A percentile compares a stretch with the other conserved stretches of the same genome.
phyloP scores from a whole-genome alignment of 2,113 vertebrate genomes.

The Cnemophilus loriae region DNA sequence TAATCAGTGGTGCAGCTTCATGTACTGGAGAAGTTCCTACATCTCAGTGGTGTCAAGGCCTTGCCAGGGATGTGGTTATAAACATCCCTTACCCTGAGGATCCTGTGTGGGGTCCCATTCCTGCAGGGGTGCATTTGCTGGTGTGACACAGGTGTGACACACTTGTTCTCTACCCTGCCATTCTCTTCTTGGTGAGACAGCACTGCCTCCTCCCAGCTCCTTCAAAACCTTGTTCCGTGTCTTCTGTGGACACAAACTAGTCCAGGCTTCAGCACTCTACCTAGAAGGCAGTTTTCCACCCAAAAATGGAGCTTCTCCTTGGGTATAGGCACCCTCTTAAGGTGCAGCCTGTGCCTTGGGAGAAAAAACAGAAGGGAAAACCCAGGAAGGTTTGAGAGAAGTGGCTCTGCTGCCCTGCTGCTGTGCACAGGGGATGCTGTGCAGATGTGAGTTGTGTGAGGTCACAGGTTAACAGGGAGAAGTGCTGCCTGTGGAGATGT shows the following conservation, averaged over 20 bases:
- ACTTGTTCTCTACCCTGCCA: background rate
- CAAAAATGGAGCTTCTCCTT: background rate
- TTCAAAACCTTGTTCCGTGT: background rate
- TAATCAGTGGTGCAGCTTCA: background rate
- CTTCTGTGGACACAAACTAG: background rate
- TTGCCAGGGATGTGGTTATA: background rate
- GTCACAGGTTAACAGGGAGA: slow-evolving; percentile 62
- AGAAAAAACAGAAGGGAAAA: background rate
- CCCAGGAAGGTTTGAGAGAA: background rate
- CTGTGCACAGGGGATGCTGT: background rate
- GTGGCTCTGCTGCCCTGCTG: background rate
- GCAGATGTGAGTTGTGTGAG: slow-evolving; percentile 4
- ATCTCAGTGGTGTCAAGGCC: background rate
- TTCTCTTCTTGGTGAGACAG: background rate
- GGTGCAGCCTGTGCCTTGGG: background rate
- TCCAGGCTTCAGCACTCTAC: background rate
- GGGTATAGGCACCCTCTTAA: background rate
- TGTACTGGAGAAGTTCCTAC: background rate
- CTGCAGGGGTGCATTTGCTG: background rate
- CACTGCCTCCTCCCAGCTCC: background rate
- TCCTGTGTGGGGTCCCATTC: background rate
- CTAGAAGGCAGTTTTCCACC: background rate
- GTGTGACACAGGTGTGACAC: background rate
- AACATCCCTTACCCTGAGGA: background rate
- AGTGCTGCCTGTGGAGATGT: background rate